These are phyloP conservation scores for Lepus timidus DNA, from an alignment of 2,113 vertebrate genomes.

Conservation along the genomic window DNA sequence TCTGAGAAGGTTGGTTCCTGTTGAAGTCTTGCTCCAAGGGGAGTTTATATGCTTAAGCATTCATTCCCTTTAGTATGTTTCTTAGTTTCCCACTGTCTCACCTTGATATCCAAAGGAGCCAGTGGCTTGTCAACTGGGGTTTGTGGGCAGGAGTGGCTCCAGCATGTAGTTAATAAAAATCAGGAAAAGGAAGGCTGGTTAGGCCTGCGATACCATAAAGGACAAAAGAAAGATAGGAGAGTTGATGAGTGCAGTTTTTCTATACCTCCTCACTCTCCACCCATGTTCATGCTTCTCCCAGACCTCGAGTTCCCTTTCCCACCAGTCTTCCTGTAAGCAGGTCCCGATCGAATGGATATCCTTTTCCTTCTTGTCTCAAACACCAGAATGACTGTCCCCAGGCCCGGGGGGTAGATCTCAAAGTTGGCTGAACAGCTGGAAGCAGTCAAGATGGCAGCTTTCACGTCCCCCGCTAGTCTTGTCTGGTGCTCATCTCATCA, in stretches of 20 bases:
- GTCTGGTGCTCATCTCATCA: background rate
- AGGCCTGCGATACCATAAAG: conserved; percentile 79
- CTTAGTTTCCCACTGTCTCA: conserved; percentile 51
- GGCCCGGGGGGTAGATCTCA: background rate
- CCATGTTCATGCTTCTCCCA: background rate
- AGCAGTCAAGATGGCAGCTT: background rate
- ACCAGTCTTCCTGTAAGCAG: background rate
- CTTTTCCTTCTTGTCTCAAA: background rate
- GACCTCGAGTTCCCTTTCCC: background rate
- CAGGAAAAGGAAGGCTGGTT: conserved; percentile 85
- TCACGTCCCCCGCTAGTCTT: background rate
- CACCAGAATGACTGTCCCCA: background rate
- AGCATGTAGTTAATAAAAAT: conserved; percentile 88
- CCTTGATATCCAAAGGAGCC: conserved; percentile 88
- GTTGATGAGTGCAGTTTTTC: background rate
- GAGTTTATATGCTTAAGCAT: background rate
- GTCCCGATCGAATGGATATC: background rate
- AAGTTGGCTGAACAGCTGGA: background rate
- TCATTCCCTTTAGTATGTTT: background rate
- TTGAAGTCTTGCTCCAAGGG: background rate
- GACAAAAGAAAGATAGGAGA: background rate
- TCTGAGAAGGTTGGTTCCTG: conserved; percentile 2
- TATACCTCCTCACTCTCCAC: background rate
- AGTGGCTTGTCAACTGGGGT: conserved; percentile 80
- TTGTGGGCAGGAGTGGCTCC: conserved; percentile 85